These are phyloP conservation scores for Prinia subflava DNA, from an alignment of 2,113 vertebrate genomes.

Conservation along the genomic window DNA sequence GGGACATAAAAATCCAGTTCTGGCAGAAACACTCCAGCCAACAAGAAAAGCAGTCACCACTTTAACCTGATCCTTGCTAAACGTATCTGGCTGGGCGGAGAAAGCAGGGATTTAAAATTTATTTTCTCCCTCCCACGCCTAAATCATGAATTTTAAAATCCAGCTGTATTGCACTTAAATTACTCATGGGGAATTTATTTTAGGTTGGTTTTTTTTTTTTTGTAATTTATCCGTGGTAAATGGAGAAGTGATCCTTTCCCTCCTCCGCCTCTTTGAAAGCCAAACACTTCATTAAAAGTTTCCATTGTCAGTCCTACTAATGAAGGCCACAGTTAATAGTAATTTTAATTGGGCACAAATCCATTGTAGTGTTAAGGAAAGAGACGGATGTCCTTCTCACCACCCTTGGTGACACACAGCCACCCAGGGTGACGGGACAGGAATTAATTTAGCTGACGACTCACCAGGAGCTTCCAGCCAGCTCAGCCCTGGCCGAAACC, in stretches of 20 bases:
- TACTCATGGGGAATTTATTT: neutral
- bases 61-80: constrained; percentile 9
- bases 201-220: neutral
- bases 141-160: constrained; percentile 12
- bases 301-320: neutral
- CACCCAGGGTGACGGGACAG: neutral
- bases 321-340: neutral
- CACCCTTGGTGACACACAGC: neutral
- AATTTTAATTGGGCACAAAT: neutral
- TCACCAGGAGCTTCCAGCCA: neutral
- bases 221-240: neutral
- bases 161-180: neutral
- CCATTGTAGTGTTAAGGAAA: neutral
- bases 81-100: neutral
- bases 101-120: neutral
- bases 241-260: neutral
- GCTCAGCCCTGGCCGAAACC: neutral
- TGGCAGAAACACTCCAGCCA: neutral
- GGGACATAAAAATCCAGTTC: neutral
- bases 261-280: neutral
- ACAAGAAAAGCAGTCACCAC: neutral
- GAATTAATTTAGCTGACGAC: neutral
- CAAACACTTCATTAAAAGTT: neutral
- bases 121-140: neutral
- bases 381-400: neutral